Conservation (phyloP, 1,140 invertebrate species). For the Trichonephila clavata region DNA sequence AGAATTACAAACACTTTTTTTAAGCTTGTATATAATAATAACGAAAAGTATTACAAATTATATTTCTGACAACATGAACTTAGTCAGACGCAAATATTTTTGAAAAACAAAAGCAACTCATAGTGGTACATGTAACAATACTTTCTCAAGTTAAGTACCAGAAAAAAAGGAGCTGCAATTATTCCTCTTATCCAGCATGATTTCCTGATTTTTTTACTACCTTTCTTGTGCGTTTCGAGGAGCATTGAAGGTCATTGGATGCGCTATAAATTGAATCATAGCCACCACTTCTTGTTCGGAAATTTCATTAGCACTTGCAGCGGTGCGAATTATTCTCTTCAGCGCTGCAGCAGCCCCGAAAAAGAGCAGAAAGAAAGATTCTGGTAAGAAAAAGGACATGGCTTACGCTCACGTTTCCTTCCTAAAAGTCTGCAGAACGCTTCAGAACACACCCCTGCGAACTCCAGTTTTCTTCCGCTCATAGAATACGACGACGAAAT, state of each 20-base stretch:
- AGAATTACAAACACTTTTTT: no score
- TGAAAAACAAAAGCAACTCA: no score
- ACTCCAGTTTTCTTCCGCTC: slow-evolving; percentile 57
- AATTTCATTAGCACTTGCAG: slow-evolving; percentile 39
- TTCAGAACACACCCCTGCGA: slow-evolving; percentile 24
- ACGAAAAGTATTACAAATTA: no score
- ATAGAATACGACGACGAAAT: not conserved
- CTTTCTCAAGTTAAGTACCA: not conserved
- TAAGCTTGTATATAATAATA: no score
- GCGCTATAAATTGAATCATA: slow-evolving; percentile 22
- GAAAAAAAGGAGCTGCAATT: not conserved
- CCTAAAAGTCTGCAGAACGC: slow-evolving; percentile 4
- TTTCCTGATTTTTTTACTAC: not conserved
- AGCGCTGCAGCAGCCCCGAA: not conserved
- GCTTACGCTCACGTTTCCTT: slow-evolving; percentile 19
- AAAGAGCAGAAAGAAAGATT: not conserved
- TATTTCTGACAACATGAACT: no score
- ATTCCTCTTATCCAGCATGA: not conserved
- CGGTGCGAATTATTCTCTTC: not conserved
- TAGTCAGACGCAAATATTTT: no score
- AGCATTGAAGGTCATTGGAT: slow-evolving; percentile 8
- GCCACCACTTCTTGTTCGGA: not conserved
- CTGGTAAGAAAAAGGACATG: slow-evolving; percentile 13
- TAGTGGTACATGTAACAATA: no score
- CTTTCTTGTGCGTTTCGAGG: not conserved